phyloP scores from a whole-genome alignment of 2,888 invertebrate genomes.

The Adineta ricciae region DNA sequence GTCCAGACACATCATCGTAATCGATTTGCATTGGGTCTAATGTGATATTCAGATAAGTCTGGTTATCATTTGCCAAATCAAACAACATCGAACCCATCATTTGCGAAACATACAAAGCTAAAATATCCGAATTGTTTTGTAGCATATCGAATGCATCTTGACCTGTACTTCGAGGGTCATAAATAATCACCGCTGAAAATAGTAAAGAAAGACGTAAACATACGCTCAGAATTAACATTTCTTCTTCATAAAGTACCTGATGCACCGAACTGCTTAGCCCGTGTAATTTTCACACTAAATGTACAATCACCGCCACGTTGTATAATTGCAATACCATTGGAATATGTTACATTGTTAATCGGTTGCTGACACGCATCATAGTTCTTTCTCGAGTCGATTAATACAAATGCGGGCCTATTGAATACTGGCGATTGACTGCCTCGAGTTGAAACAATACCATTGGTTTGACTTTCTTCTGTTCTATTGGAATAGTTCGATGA shows the following conservation, averaged over 20 bases:
- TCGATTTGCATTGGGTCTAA: neutral
- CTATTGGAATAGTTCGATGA: neutral
- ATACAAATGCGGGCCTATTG: neutral
- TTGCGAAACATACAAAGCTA: neutral
- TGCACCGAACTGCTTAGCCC: conserved; percentile 6
- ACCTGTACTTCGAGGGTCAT: neutral
- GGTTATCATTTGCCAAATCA: neutral
- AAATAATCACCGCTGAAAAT: neutral
- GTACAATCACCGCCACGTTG: neutral
- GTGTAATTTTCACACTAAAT: neutral
- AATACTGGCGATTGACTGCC: neutral
- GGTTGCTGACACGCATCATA: neutral
- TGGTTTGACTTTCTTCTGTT: neutral
- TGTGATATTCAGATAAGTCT: neutral
- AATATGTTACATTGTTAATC: neutral
- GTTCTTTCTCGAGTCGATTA: neutral
- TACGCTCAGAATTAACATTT: too few species aligned
- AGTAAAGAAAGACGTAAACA: too few species aligned
- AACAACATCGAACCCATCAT: neutral
- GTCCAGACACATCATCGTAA: neutral
- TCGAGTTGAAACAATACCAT: neutral
- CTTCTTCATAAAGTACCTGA: neutral
- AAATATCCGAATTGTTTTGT: neutral
- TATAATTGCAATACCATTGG: neutral
- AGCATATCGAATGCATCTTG: neutral